Conservation (phyloP, 2,888 invertebrate genomes). For the Limnephilus rhombicus region DNA sequence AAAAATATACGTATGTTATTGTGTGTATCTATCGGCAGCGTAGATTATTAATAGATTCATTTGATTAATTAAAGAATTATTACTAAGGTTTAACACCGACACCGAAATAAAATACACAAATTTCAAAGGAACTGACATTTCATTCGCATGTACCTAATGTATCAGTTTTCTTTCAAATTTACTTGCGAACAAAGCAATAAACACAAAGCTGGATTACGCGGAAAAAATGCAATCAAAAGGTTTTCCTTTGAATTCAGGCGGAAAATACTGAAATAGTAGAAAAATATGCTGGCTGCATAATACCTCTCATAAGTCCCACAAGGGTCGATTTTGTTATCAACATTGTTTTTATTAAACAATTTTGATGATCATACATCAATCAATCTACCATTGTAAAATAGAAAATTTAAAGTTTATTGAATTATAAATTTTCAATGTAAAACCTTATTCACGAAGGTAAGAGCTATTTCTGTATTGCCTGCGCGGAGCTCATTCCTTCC, state of each 20-base stretch:
- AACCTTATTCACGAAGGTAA: conserved; percentile 89
- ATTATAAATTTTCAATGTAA: background rate
- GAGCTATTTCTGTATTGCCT: conserved; percentile 84
- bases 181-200: background rate
- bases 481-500: conserved; percentile 87
- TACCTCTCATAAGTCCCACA: background rate
- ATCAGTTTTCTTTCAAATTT: background rate
- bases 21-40: background rate
- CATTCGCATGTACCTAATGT: background rate
- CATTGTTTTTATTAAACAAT: background rate
- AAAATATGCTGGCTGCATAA: background rate
- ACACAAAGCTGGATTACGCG: background rate
- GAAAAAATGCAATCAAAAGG: background rate
- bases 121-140: background rate
- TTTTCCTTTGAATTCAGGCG: background rate
- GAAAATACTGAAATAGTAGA: background rate
- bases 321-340: background rate
- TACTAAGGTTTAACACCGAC: background rate
- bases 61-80: background rate
- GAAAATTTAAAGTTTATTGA: background rate
- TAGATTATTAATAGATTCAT: background rate
- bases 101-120: background rate
- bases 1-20: too few relatives aligned
- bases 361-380: too few relatives aligned
- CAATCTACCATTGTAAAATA: too few relatives aligned